phyloP scores from a whole-genome alignment of 2,888 invertebrate species.

The Caenorhabditis afra region DNA sequence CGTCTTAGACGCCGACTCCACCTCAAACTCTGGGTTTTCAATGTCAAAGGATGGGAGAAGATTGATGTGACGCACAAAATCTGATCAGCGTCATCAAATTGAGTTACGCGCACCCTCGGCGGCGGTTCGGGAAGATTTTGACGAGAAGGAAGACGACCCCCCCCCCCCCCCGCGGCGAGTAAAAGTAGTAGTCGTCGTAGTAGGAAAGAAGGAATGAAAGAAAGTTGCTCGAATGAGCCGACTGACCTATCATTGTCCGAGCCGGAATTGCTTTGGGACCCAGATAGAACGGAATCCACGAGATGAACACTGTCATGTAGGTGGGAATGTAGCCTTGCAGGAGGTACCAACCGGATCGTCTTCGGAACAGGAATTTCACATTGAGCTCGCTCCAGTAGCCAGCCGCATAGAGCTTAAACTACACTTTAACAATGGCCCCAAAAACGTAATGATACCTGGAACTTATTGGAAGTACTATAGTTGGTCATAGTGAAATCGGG shows the following conservation, averaged over 20 bases:
- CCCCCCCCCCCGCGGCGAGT: too few relatives aligned
- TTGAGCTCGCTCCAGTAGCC: conserved; percentile 80
- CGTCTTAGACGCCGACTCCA: too few relatives aligned
- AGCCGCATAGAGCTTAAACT: conserved; percentile 76
- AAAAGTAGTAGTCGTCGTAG: too few relatives aligned
- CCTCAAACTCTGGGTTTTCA: conserved; percentile 30
- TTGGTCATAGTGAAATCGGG: conserved; percentile 79
- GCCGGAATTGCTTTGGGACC: conserved; percentile 79
- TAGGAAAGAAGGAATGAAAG: conserved; percentile 9
- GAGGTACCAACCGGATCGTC: conserved; percentile 80
- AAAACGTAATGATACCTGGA: conserved; percentile 63
- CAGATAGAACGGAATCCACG: conserved; percentile 80
- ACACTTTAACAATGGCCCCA: conserved; percentile 15
- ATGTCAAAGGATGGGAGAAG: conserved; percentile 40
- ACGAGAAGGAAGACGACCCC: neutral
- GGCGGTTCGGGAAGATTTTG: conserved; percentile 6
- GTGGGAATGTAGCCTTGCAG: conserved; percentile 80
- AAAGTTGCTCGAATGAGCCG: neutral
- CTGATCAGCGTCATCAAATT: conserved; percentile 62
- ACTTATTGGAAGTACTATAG: conserved; percentile 65
- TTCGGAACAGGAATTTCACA: conserved; percentile 77
- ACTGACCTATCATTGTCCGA: conserved; percentile 78
- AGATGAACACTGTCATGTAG: conserved; percentile 80
- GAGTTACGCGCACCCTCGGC: conserved; percentile 29
- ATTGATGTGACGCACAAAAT: conserved; percentile 51